Percentiles rank a stretch among this genome's conserved stretches.
These are phyloP conservation scores for Bradysia coprophila DNA, from an alignment of 1,140 invertebrate species.

Conservation along the genomic window DNA sequence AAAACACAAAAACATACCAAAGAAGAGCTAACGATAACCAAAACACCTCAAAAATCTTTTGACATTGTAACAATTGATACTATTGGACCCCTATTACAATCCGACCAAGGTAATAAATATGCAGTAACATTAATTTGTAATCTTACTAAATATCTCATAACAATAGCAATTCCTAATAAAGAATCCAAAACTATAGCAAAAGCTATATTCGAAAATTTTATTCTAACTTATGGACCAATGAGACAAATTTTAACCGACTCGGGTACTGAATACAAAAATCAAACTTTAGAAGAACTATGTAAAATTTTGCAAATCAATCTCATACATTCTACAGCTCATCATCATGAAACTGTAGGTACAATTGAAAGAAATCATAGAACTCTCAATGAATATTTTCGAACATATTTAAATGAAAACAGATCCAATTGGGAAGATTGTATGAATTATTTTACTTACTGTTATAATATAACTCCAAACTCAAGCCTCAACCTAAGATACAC, in stretches of 20 bases:
- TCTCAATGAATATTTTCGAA: background rate
- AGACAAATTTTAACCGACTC: constrained; percentile 3
- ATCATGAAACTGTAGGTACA: constrained; percentile 1
- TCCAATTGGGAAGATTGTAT: background rate
- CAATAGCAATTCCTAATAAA: background rate
- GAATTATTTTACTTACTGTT: background rate
- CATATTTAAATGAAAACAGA: background rate
- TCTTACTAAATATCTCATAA: too few species aligned
- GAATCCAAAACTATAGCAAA: background rate
- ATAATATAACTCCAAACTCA: background rate
- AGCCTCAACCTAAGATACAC: too few species aligned
- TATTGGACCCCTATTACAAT: constrained; percentile 7
- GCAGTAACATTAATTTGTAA: background rate
- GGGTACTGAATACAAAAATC: constrained; percentile 1
- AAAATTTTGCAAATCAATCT: background rate
- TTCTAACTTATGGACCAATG: constrained; percentile 6
- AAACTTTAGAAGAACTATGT: constrained; percentile 1
- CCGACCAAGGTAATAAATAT: constrained; percentile 1
- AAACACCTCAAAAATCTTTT: constrained; percentile 2
- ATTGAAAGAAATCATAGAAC: constrained; percentile 1
- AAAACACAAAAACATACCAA: constrained; percentile 1
- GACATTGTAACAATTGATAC: constrained; percentile 4
- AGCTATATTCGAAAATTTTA: constrained; percentile 8
- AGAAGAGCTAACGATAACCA: too few species aligned
- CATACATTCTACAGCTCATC: background rate